These are phyloP conservation scores for Cylloceria caligata DNA, from an alignment of 2,888 invertebrate genomes.

Conservation along the genomic window DNA sequence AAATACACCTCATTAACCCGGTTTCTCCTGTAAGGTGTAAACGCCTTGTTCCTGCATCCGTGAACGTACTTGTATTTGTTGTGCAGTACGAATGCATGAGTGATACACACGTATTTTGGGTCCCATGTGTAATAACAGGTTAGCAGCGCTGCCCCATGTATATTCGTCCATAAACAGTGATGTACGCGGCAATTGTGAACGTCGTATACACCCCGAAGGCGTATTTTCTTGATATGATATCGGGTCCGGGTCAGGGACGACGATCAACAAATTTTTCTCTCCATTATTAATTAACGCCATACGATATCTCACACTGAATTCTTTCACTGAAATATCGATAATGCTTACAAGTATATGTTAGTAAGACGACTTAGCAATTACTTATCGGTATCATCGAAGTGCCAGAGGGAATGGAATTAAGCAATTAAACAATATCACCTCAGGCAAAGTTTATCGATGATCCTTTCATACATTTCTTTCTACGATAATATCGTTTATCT, in stretches of 20 bases:
- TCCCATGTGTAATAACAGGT: constrained; percentile 82
- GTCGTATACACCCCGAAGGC: constrained; percentile 63
- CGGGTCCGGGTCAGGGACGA: constrained; percentile 31
- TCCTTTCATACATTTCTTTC: constrained; percentile 56
- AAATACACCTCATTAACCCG: constrained; percentile 2
- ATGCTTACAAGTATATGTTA: neutral
- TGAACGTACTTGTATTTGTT: neutral
- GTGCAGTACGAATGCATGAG: constrained; percentile 70
- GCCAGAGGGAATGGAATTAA: constrained; percentile 84
- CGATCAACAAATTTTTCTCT: constrained; percentile 51
- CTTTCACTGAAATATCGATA: constrained; percentile 7
- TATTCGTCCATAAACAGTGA: constrained; percentile 77
- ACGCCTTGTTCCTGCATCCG: constrained; percentile 5
- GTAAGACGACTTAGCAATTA: neutral
- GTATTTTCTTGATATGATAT: constrained; percentile 24
- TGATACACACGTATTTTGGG: constrained; percentile 80
- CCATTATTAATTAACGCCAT: constrained; percentile 58
- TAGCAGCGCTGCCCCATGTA: constrained; percentile 75
- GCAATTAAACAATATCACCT: constrained; percentile 84
- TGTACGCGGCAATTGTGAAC: constrained; percentile 83
- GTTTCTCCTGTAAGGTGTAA: neutral
- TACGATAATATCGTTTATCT: constrained; percentile 47
- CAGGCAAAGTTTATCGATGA: constrained; percentile 78
- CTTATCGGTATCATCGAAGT: constrained; percentile 50
- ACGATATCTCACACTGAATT: constrained; percentile 38